Evolutionary conservation across 1,140 invertebrate species (phyloP).

Genomic region (Arion vulgaris): DNA sequence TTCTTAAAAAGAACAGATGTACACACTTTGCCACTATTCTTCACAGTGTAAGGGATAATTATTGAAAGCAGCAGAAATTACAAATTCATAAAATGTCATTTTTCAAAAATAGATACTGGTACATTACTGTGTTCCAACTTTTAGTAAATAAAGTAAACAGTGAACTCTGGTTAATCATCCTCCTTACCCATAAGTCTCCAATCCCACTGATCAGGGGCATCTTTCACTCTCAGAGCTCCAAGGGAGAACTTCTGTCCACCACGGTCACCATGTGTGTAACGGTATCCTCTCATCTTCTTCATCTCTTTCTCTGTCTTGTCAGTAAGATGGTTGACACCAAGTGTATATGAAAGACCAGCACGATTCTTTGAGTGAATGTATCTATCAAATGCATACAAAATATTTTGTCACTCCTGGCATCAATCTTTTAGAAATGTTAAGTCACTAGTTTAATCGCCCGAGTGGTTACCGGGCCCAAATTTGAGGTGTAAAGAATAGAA

Average conservation of each 20-base stretch:
- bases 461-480: too few relatives aligned
- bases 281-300: slow-evolving; percentile 83
- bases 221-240: slow-evolving; percentile 37
- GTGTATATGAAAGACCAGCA: slow-evolving; percentile 80
- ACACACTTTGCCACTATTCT: too few relatives aligned
- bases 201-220: slow-evolving; percentile 77
- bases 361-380: slow-evolving; percentile 90
- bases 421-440: not conserved
- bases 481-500: too few relatives aligned
- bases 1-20: too few relatives aligned
- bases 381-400: slow-evolving; percentile 71
- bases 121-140: too few relatives aligned
- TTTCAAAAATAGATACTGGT: too few relatives aligned
- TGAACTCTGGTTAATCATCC: too few relatives aligned
- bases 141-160: not conserved
- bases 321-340: slow-evolving; percentile 90
- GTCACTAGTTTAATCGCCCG: not conserved
- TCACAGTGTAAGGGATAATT: too few relatives aligned
- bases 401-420: not conserved
- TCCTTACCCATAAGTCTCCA: slow-evolving; percentile 85
- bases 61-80: too few relatives aligned
- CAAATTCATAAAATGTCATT: too few relatives aligned
- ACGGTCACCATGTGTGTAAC: slow-evolving; percentile 77
- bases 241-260: slow-evolving; percentile 80
- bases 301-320: slow-evolving; percentile 87